Evolutionary conservation across 2,113 vertebrate genomes (phyloP).

Genomic region (Boleophthalmus pectinirostris): DNA sequence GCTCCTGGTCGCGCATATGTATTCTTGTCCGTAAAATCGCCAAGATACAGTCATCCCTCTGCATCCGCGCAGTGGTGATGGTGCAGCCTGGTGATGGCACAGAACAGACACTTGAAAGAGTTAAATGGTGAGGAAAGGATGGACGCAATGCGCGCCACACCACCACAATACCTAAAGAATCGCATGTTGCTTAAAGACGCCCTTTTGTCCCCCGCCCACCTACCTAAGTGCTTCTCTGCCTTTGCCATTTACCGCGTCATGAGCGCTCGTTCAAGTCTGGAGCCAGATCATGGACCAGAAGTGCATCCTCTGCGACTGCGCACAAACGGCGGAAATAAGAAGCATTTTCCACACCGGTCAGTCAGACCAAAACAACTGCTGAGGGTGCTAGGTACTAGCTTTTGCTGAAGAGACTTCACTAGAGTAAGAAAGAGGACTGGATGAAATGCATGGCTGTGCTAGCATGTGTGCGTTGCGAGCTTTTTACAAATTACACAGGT

Average conservation of each 20-base stretch:
- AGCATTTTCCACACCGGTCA: background rate
- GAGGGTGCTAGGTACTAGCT: background rate
- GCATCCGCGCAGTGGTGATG: background rate
- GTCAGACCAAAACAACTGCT: background rate
- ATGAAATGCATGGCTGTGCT: constrained; percentile 27
- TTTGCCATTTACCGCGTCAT: constrained; percentile 68
- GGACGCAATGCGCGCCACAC: background rate
- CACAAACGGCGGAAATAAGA: constrained; percentile 44
- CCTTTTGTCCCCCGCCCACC: constrained; percentile 58
- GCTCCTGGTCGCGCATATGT: background rate
- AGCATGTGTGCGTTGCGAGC: constrained; percentile 52
- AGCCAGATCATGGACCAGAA: constrained; percentile 7
- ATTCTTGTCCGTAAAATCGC: background rate
- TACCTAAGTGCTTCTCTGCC: constrained; percentile 73
- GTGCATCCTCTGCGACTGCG: constrained; percentile 67
- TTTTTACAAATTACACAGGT: constrained; percentile 55
- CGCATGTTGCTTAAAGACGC: constrained; percentile 37
- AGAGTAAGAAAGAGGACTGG: constrained; percentile 12
- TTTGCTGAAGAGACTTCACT: background rate
- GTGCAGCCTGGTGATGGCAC: background rate
- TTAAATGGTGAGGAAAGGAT: background rate
- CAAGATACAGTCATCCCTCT: background rate
- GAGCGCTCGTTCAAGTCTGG: constrained; percentile 35
- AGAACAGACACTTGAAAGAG: too few relatives aligned
- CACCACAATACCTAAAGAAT: background rate